Evolutionary conservation across 2,888 invertebrate genomes (phyloP).

Genomic region (Eupeodes latifasciatus): DNA sequence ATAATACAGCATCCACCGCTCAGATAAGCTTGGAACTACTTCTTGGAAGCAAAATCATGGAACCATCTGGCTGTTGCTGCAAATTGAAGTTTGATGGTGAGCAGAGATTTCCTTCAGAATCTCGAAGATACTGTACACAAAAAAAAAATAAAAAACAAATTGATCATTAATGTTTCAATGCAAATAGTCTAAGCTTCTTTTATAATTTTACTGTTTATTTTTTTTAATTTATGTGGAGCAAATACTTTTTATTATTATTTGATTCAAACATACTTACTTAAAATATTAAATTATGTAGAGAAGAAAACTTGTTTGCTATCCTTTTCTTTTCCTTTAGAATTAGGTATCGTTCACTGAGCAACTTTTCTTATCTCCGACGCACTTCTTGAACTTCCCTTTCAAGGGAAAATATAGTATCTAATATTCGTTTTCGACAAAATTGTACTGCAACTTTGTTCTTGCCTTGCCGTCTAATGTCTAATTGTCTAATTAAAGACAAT

Average conservation of each 20-base stretch:
- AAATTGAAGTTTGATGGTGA: constrained; percentile 94
- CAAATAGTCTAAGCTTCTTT: too few relatives aligned
- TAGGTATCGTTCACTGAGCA: constrained; percentile 90
- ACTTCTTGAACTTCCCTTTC: constrained; percentile 97
- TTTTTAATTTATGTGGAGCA: too few relatives aligned
- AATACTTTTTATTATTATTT: not conserved
- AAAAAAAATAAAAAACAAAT: too few relatives aligned
- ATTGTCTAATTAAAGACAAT: constrained; percentile 95
- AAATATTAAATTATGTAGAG: constrained; percentile 95
- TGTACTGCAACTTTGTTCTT: constrained; percentile 99
- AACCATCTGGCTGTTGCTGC: constrained; percentile 96
- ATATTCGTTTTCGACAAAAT: constrained; percentile 98
- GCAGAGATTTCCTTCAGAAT: constrained; percentile 94
- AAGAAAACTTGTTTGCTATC: constrained; percentile 94
- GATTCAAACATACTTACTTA: constrained; percentile 86
- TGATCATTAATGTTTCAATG: not conserved
- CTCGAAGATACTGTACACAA: constrained; percentile 90
- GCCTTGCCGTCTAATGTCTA: constrained; percentile 95
- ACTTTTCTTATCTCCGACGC: constrained; percentile 91
- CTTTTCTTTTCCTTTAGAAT: constrained; percentile 91
- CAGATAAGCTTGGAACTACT: constrained; percentile 76
- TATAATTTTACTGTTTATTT: too few relatives aligned
- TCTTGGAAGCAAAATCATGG: constrained; percentile 93
- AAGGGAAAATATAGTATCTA: constrained; percentile 95
- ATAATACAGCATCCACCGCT: too few relatives aligned